Percentiles rank a stretch among this genome's conserved stretches.
Evolutionary conservation across 1,140 invertebrate species (phyloP).

Genomic region (Drosophila nebulosa): DNA sequence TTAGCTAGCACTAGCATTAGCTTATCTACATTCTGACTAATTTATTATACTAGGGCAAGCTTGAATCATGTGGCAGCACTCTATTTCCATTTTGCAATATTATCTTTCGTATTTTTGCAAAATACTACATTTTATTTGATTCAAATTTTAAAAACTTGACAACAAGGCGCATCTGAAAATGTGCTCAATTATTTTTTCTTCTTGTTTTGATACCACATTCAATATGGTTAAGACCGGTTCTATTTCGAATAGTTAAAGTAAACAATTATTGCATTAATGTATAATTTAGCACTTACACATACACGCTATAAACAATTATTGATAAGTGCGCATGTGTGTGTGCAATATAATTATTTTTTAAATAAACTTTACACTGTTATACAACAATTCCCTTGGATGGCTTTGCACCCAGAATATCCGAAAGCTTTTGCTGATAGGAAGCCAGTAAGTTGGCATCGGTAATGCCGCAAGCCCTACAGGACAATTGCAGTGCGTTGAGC

Average conservation of each 20-base stretch:
- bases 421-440: slow-evolving; percentile 82
- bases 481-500: slow-evolving; percentile 90
- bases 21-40: too few species aligned
- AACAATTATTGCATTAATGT: background rate
- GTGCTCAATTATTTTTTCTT: background rate
- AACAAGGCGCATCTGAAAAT: background rate
- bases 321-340: background rate
- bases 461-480: slow-evolving; percentile 81
- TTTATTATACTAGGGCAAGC: too few species aligned
- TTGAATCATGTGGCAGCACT: too few species aligned
- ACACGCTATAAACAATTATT: background rate
- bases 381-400: slow-evolving; percentile 76
- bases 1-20: too few species aligned
- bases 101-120: too few species aligned
- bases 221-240: background rate
- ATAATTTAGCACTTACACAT: background rate
- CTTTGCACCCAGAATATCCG: slow-evolving; percentile 82
- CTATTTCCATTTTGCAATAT: too few species aligned
- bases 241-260: background rate
- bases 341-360: background rate
- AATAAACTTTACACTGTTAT: slow-evolving; percentile 30
- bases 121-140: too few species aligned
- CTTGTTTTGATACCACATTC: background rate
- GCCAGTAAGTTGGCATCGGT: slow-evolving; percentile 81
- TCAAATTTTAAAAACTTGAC: background rate